Evolutionary conservation across 2,113 vertebrate species (phyloP).

Genomic region (Propithecus coquereli): DNA sequence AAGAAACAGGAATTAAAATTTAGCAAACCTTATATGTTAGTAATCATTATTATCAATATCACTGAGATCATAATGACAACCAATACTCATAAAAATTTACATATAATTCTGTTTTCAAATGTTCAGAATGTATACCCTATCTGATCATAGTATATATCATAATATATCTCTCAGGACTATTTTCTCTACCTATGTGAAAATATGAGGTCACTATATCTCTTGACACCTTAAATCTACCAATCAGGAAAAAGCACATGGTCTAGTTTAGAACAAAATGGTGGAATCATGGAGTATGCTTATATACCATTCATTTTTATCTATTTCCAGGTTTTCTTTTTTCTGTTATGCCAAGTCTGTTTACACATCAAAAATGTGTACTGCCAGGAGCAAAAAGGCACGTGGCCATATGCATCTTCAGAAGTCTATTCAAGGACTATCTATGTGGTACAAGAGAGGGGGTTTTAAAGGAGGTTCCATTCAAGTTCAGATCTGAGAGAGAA

Average conservation of each 20-base stretch:
- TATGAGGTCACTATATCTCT: neutral
- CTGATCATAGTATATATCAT: too few species aligned
- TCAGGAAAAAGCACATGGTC: neutral
- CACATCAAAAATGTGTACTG: neutral
- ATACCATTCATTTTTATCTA: neutral
- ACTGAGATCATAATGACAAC: neutral
- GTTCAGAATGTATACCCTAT: neutral
- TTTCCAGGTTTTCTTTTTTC: neutral
- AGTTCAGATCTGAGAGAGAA: neutral
- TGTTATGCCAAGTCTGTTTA: neutral
- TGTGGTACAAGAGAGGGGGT: neutral
- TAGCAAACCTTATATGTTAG: neutral
- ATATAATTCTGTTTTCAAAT: neutral
- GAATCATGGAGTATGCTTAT: neutral
- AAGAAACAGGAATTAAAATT: neutral
- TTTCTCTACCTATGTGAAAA: neutral
- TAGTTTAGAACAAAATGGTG: neutral
- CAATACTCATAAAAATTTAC: neutral
- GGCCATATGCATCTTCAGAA: neutral
- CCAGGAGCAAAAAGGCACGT: neutral
- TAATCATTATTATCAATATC: neutral
- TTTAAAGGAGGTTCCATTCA: neutral
- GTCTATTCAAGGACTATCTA: neutral
- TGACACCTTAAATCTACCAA: neutral
- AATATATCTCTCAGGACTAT: neutral